A percentile compares a stretch with the other conserved stretches of the same genome.
phyloP scores from a whole-genome alignment of 1,140 invertebrate genomes.

The Drosophila gunungcola region DNA sequence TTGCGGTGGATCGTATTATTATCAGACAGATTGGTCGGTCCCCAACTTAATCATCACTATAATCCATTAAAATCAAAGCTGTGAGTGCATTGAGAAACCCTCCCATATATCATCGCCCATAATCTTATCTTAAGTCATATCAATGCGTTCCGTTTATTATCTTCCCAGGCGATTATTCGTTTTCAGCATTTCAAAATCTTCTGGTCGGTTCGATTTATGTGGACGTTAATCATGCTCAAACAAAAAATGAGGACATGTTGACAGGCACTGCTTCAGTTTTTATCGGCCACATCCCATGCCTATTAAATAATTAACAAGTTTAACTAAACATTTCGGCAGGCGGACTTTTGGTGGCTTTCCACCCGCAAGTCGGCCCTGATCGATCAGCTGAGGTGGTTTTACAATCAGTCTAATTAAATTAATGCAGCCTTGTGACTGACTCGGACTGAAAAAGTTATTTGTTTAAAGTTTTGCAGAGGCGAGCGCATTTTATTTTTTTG shows the following conservation, averaged over 20 bases:
- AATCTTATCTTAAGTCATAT: slow-evolving; percentile 44
- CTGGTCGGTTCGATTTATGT: slow-evolving; percentile 38
- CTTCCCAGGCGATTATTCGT: slow-evolving; percentile 28
- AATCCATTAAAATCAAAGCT: slow-evolving; percentile 25
- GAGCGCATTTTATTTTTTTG: slow-evolving; percentile 42
- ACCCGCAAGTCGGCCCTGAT: slow-evolving; percentile 52
- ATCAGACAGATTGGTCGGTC: not conserved
- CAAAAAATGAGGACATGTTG: slow-evolving; percentile 16
- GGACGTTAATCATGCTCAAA: slow-evolving; percentile 35
- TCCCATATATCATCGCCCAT: slow-evolving; percentile 31
- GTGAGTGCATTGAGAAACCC: not conserved
- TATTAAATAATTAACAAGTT: slow-evolving; percentile 79
- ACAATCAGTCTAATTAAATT: slow-evolving; percentile 78
- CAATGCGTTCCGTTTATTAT: slow-evolving; percentile 28
- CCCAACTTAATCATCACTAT: slow-evolving; percentile 15
- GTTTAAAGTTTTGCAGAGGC: slow-evolving; percentile 56
- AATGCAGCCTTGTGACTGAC: slow-evolving; percentile 71
- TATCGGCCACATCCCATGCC: slow-evolving; percentile 58
- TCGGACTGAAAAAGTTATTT: slow-evolving; percentile 42
- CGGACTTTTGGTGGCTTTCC: slow-evolving; percentile 33
- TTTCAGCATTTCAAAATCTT: slow-evolving; percentile 25
- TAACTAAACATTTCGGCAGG: slow-evolving; percentile 59
- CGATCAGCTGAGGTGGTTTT: slow-evolving; percentile 73
- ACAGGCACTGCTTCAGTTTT: slow-evolving; percentile 45
- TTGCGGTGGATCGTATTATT: slow-evolving; percentile 7